Evolutionary conservation across 2,797 vertebrate species (phyloP), one percentile per base, ranked within the genome.

Genomic region (Neosilurus hyrtlii): DNA sequence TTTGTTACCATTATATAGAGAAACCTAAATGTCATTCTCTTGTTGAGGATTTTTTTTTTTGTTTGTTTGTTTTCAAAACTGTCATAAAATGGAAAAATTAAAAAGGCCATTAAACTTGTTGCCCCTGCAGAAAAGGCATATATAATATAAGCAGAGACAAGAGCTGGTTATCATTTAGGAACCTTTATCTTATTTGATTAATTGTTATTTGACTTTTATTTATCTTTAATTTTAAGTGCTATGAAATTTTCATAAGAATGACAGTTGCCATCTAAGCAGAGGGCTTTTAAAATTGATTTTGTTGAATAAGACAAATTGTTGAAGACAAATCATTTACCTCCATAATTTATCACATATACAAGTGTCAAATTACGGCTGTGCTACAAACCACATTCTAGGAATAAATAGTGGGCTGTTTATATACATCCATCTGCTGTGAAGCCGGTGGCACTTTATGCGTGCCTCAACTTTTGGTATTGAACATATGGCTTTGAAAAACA

Each of bases 351-450:
- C 67, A 71, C 35, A 61, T 83, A 56, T 20, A 65, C 2, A 43
- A 43, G 56, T 78, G 79, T 71, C 22, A n/a, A 68, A 78, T 81
- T 65, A 75, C 81, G n/a, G 51, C 61, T 10, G 52, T 72, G 57
- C 37, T 70, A 73, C 37, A 66, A 73, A 67, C 63, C 54, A 65
- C 62, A 75, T 57, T n/a, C 16, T 65, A 70, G 83, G 61, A 70
- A 59, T 81, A 59, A 79, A 73, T 15, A 72, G 76, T 74, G 79
- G 63, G 71, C 71, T 77, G 80, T 74, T 80, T 70, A 81, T 66
- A 26, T 74, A 49, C 49, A 20, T n/a, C 83, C 85, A 85, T 88
- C 85, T 88, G 87, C 66, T 61, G 63, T 51, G 80, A 84, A 85
- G 78, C 80, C 37, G n/a, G 62, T 77, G 70, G 85, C 80, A 72